A percentile compares a stretch with the other conserved stretches of the same genome.
Evolutionary conservation across 1,140 invertebrate species (phyloP).

Genomic region (Palaemon carinicauda): DNA sequence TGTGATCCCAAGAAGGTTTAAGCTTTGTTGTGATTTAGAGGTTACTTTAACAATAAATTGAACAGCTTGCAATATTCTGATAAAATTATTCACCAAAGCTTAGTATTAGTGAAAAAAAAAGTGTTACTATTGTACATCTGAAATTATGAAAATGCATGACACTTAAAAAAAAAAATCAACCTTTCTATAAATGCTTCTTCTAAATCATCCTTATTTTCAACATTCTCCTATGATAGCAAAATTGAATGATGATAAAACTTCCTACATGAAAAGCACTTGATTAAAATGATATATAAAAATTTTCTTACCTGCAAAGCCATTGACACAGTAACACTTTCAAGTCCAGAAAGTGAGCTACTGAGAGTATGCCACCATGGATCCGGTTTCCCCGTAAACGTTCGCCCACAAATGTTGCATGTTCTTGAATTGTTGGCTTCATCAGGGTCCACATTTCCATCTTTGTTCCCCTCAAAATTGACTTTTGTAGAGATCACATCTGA

Average conservation of each 20-base stretch:
- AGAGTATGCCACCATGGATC: conserved; percentile 33
- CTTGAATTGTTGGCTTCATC: background rate
- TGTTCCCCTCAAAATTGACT: background rate
- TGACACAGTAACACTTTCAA: conserved; percentile 27
- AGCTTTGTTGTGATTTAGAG: no score
- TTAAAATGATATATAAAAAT: background rate
- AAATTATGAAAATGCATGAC: no score
- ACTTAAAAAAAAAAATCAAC: no score
- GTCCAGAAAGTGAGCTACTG: conserved; percentile 17
- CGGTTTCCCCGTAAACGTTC: conserved; percentile 19
- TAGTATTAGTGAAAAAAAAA: no score
- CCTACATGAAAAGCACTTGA: background rate
- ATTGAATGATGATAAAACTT: background rate
- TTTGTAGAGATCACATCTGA: background rate
- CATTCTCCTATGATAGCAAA: background rate
- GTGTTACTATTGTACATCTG: no score
- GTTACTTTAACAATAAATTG: no score
- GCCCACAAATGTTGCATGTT: conserved; percentile 45
- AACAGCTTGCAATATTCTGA: no score
- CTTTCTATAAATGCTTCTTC: no score
- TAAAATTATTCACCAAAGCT: no score
- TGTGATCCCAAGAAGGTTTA: no score
- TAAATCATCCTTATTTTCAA: no score
- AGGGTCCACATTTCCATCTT: background rate
- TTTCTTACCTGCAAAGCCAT: conserved; percentile 29